Conservation (phyloP, 2,888 invertebrate species). For the Philopedon plagiatum region DNA sequence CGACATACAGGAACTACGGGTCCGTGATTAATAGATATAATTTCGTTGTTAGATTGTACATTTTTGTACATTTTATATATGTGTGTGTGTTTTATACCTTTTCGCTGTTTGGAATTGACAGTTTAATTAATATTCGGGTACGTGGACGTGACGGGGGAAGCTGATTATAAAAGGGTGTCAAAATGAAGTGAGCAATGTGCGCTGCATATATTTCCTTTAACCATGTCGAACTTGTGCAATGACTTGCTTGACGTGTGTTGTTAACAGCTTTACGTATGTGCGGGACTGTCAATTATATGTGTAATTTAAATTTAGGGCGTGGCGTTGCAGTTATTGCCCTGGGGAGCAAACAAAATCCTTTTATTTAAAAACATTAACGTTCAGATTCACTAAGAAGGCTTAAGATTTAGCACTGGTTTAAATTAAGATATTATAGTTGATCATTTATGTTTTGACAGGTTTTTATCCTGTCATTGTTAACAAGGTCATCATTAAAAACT, state of each 20-base stretch:
- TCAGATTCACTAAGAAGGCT: too few species aligned
- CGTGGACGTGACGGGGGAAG: conserved; percentile 36
- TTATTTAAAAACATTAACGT: too few species aligned
- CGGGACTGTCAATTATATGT: conserved; percentile 1
- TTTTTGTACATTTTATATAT: conserved; percentile 14
- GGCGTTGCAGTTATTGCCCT: too few species aligned
- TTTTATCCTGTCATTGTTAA: too few species aligned
- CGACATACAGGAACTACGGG: conserved; percentile 6
- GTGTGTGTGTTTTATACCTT: conserved; percentile 18
- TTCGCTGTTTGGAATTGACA: conserved; percentile 37
- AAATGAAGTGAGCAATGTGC: conserved; percentile 44
- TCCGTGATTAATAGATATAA: conserved; percentile 20
- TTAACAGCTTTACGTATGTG: background rate
- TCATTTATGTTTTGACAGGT: too few species aligned
- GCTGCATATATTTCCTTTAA: conserved; percentile 11
- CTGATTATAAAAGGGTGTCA: conserved; percentile 38
- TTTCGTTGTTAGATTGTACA: conserved; percentile 13
- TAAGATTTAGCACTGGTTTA: too few species aligned
- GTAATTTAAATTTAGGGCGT: background rate
- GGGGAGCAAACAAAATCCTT: too few species aligned
- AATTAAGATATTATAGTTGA: too few species aligned
- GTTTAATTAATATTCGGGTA: conserved; percentile 44
- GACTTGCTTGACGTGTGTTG: conserved; percentile 23
- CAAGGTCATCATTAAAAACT: too few species aligned
- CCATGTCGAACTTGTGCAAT: conserved; percentile 12